Evolutionary conservation across 2,113 vertebrate genomes (phyloP).

Genomic region (Melozone crissalis): DNA sequence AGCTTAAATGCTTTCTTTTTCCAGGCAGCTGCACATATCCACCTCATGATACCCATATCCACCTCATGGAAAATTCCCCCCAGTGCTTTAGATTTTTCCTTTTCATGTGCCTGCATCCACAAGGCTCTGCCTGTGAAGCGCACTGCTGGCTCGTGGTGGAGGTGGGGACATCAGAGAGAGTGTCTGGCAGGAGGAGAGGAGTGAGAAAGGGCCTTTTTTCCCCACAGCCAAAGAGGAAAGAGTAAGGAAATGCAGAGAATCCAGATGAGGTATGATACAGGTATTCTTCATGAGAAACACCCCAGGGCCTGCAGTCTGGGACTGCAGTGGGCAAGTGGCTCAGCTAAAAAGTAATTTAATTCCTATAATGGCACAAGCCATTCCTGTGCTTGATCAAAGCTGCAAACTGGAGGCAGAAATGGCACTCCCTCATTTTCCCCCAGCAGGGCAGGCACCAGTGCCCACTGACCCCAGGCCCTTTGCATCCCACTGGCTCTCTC

Average conservation of each 20-base stretch:
- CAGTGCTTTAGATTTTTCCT: not conserved
- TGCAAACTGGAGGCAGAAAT: not conserved
- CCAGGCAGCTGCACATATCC: not conserved
- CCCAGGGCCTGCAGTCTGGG: not conserved
- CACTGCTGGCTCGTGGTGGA: not conserved
- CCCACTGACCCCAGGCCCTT: not conserved
- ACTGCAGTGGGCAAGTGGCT: not conserved
- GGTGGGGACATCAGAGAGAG: not conserved
- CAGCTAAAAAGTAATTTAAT: not conserved
- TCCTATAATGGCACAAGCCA: not conserved
- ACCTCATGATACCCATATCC: not conserved
- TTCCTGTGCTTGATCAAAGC: not conserved
- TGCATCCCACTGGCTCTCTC: fast-evolving
- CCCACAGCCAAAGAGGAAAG: not conserved
- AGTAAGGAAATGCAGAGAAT: not conserved
- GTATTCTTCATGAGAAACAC: not conserved
- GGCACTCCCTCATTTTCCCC: not conserved
- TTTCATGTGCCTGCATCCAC: not conserved
- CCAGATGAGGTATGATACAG: not conserved
- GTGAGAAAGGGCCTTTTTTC: fast-evolving
- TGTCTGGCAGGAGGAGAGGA: not conserved
- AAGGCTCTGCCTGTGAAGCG: not conserved
- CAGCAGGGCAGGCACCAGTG: fast-evolving
- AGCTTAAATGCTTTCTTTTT: not conserved
- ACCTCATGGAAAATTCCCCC: not conserved